Percentiles rank a stretch among this genome's conserved stretches.
phyloP scores from a whole-genome alignment of 2,113 vertebrate genomes.

The Chaetodon auriga region DNA sequence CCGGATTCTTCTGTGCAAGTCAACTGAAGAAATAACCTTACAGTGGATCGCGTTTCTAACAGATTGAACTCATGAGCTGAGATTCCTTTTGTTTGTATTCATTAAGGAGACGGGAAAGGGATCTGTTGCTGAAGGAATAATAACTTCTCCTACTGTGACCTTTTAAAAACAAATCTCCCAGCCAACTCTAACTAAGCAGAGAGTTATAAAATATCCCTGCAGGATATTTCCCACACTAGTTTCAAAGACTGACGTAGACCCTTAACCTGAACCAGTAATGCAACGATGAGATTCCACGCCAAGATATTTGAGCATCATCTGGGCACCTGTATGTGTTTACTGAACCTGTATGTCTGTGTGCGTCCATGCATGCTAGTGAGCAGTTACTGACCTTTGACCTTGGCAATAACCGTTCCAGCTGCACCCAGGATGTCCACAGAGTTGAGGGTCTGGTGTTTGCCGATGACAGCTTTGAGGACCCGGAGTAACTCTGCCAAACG shows the following conservation, averaged over 20 bases:
- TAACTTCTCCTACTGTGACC: constrained; percentile 18
- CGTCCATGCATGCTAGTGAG: neutral
- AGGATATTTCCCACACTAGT: constrained; percentile 23
- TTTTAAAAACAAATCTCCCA: constrained; percentile 40
- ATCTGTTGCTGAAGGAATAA: constrained; percentile 47
- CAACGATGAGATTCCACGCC: constrained; percentile 7
- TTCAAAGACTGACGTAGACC: neutral
- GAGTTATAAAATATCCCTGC: constrained; percentile 20
- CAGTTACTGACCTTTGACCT: constrained; percentile 94
- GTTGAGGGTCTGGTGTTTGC: constrained; percentile 94
- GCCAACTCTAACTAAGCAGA: constrained; percentile 23
- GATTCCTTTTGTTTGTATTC: constrained; percentile 52
- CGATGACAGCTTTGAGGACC: constrained; percentile 92
- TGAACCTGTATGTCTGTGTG: neutral
- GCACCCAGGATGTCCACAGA: constrained; percentile 94
- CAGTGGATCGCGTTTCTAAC: constrained; percentile 47
- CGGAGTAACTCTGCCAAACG: constrained; percentile 90
- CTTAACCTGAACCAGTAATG: neutral
- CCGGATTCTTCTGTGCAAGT: constrained; percentile 55
- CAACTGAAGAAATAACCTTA: constrained; percentile 49
- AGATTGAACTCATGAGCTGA: constrained; percentile 40
- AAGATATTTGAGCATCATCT: constrained; percentile 14
- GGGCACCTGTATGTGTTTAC: constrained; percentile 8
- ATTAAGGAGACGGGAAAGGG: constrained; percentile 3
- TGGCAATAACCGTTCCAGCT: constrained; percentile 93